A percentile compares a stretch with the other conserved stretches of the same genome.
Conservation (phyloP, 2,888 invertebrate genomes). For the Tupiocoris notatus region DNA sequence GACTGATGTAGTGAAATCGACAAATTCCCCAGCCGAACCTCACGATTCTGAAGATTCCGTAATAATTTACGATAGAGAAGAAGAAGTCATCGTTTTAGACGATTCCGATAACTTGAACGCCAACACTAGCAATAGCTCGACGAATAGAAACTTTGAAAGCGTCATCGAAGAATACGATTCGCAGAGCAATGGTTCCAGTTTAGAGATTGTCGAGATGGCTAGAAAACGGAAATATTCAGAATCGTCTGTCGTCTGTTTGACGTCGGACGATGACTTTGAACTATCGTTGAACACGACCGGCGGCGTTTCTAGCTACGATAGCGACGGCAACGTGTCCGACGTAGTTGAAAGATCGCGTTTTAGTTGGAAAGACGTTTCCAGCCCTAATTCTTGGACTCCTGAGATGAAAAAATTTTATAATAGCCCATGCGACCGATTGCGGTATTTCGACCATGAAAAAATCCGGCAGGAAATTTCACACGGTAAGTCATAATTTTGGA, state of each 20-base stretch:
- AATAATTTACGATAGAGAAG: neutral
- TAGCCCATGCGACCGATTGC: constrained; percentile 28
- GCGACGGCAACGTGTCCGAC: constrained; percentile 31
- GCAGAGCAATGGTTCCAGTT: constrained; percentile 9
- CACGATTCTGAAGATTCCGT: neutral
- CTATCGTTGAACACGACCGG: constrained; percentile 30
- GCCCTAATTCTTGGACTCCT: constrained; percentile 41
- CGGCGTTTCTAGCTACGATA: neutral
- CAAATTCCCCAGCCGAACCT: neutral
- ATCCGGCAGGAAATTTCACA: constrained; percentile 35
- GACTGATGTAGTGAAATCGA: neutral
- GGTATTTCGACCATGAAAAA: constrained; percentile 42
- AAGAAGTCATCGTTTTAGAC: neutral
- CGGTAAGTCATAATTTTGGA: constrained; percentile 12
- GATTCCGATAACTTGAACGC: neutral
- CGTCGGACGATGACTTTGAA: constrained; percentile 6
- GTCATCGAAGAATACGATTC: constrained; percentile 7
- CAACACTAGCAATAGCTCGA: neutral
- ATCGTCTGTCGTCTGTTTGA: neutral
- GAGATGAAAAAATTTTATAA: constrained; percentile 44
- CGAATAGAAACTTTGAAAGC: neutral
- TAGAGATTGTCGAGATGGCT: constrained; percentile 12
- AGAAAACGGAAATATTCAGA: constrained; percentile 15
- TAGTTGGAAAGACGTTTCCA: constrained; percentile 39
- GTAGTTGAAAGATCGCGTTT: constrained; percentile 10